A percentile compares a stretch with the other conserved stretches of the same genome.
phyloP scores from a whole-genome alignment of 2,797 vertebrate genomes.

The Chanos chanos region DNA sequence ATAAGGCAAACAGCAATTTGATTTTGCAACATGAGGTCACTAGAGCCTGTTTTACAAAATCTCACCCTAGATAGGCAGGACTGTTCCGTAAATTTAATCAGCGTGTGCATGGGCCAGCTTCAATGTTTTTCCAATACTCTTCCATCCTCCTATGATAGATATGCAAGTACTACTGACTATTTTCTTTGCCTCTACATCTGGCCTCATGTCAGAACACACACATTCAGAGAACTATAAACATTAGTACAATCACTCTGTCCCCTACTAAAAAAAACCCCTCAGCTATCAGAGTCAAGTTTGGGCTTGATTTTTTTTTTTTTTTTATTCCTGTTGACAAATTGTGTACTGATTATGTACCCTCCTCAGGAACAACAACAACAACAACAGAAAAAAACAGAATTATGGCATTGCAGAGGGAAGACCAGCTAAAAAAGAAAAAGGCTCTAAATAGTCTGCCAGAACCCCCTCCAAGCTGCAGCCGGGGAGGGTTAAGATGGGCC shows the following conservation, averaged over 20 bases:
- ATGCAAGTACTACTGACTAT: conserved; percentile 40
- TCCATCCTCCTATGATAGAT: conserved; percentile 29
- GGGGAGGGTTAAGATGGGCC: conserved; percentile 50
- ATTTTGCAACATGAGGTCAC: no score
- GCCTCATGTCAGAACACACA: conserved; percentile 42
- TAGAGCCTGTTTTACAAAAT: no score
- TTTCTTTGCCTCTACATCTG: conserved; percentile 42
- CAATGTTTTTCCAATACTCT: conserved; percentile 21
- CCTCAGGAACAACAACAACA: conserved; percentile 21
- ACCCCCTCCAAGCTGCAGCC: conserved; percentile 39
- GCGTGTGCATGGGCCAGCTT: conserved; percentile 27
- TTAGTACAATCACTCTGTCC: conserved; percentile 27
- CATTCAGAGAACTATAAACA: conserved; percentile 34
- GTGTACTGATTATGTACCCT: conserved; percentile 46
- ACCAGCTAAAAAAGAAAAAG: conserved; percentile 21
- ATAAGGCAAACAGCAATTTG: no score
- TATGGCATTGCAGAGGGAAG: background rate
- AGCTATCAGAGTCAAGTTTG: conserved; percentile 27
- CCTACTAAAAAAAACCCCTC: conserved; percentile 33
- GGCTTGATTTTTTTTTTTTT: conserved; percentile 34
- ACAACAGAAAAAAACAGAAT: conserved; percentile 10
- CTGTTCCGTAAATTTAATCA: no score
- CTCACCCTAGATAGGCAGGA: no score
- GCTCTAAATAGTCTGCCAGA: conserved; percentile 52
- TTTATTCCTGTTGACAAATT: conserved; percentile 43